Conservation (phyloP, 2,113 vertebrate species). For the Myodes glareolus region DNA sequence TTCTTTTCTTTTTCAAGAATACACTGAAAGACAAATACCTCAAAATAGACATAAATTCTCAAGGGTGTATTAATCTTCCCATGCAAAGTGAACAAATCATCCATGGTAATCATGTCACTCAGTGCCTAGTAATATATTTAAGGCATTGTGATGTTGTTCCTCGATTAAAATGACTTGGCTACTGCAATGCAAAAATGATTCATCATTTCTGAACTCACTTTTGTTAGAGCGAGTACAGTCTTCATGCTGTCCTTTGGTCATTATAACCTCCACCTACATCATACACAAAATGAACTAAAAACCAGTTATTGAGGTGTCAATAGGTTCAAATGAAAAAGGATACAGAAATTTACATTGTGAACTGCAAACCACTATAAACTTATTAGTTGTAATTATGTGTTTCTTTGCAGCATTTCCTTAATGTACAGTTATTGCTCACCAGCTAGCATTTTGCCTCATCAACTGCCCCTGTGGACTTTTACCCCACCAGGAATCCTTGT, state of each 20-base stretch:
- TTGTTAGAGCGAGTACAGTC: neutral
- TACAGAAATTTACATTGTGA: neutral
- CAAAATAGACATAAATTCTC: constrained; percentile 46
- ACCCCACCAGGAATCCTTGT: neutral
- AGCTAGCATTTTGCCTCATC: neutral
- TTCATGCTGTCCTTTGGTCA: neutral
- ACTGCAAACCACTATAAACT: neutral
- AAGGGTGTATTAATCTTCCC: constrained; percentile 49
- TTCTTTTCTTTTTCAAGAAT: constrained; percentile 24
- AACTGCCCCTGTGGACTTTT: neutral
- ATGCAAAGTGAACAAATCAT: constrained; percentile 60
- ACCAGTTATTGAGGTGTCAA: neutral
- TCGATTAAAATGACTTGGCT: constrained; percentile 55
- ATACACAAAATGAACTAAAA: constrained; percentile 14
- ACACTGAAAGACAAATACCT: constrained; percentile 22
- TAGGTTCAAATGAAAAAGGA: neutral
- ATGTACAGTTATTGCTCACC: neutral
- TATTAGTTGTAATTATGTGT: neutral
- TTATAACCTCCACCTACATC: neutral
- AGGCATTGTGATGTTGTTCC: neutral
- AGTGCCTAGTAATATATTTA: constrained; percentile 14
- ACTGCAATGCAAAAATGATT: constrained; percentile 19
- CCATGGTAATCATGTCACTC: constrained; percentile 31
- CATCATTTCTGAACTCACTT: neutral
- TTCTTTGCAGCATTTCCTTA: neutral